These are phyloP conservation scores for Phrynocephalus versicolor DNA, from an alignment of 2,113 vertebrate genomes.

Conservation along the genomic window DNA sequence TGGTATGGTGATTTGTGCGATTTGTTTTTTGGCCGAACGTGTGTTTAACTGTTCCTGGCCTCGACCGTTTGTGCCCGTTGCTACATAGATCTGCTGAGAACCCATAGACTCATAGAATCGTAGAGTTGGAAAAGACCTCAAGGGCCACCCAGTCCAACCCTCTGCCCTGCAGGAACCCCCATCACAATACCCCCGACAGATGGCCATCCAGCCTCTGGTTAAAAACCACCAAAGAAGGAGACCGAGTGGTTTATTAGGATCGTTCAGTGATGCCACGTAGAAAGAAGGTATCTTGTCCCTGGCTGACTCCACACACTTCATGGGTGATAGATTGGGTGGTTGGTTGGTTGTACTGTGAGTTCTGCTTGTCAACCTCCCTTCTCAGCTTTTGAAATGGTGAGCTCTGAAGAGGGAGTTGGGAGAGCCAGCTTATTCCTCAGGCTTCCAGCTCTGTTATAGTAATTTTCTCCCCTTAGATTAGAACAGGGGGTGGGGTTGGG, in stretches of 20 bases:
- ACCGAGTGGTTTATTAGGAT: fast-evolving
- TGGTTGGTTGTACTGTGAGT: background rate
- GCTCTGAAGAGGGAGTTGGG: background rate
- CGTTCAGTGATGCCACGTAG: background rate
- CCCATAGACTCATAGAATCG: too few species aligned
- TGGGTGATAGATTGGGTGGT: background rate
- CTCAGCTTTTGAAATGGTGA: fast-evolving
- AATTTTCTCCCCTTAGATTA: background rate
- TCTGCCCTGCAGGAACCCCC: too few species aligned
- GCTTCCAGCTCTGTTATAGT: background rate
- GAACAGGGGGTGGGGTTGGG: background rate
- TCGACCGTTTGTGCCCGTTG: too few species aligned
- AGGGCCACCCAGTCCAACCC: too few species aligned
- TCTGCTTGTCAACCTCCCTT: fast-evolving
- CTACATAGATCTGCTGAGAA: too few species aligned
- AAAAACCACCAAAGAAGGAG: too few species aligned
- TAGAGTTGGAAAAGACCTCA: too few species aligned
- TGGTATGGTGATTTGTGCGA: too few species aligned
- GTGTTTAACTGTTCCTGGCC: too few species aligned
- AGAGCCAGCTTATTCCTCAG: background rate
- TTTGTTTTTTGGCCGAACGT: too few species aligned
- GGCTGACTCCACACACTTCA: fast-evolving
- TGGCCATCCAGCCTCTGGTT: too few species aligned
- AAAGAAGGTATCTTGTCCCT: background rate
- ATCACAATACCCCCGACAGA: too few species aligned